Evolutionary conservation across 2,113 vertebrate species (phyloP).

Genomic region (Promerops cafer): DNA sequence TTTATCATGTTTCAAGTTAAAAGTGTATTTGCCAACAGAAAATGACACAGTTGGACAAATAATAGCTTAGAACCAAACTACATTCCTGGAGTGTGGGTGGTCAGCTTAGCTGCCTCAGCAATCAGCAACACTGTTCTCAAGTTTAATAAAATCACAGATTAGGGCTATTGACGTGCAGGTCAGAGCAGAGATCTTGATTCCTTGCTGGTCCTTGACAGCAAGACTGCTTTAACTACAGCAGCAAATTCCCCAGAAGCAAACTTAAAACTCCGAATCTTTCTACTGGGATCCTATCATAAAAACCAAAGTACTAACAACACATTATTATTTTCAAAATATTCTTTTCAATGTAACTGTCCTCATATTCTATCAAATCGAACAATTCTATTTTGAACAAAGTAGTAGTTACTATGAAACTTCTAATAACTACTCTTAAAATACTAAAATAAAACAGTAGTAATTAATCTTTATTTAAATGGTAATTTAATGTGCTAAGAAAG

Average conservation of each 20-base stretch:
- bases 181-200: neutral
- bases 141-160: neutral
- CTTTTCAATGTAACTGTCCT: neutral
- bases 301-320: neutral
- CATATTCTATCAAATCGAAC: neutral
- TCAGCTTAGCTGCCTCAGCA: neutral
- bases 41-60: neutral
- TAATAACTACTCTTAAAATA: conserved; percentile 58
- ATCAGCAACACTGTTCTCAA: neutral
- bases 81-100: fast-evolving
- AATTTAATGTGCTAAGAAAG: conserved; percentile 51
- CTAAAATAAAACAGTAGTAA: conserved; percentile 47
- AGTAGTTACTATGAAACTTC: conserved; percentile 34
- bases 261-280: neutral
- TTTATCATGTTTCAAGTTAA: neutral
- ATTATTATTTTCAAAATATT: neutral
- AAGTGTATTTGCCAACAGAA: neutral
- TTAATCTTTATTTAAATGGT: conserved; percentile 60
- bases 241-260: neutral
- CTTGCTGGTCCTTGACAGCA: neutral
- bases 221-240: neutral
- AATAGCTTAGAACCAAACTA: neutral
- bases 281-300: neutral
- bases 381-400: conserved; percentile 24
- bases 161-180: neutral